Conservation (phyloP, 2,797 vertebrate species). For the Hippoglossus hippoglossus region DNA sequence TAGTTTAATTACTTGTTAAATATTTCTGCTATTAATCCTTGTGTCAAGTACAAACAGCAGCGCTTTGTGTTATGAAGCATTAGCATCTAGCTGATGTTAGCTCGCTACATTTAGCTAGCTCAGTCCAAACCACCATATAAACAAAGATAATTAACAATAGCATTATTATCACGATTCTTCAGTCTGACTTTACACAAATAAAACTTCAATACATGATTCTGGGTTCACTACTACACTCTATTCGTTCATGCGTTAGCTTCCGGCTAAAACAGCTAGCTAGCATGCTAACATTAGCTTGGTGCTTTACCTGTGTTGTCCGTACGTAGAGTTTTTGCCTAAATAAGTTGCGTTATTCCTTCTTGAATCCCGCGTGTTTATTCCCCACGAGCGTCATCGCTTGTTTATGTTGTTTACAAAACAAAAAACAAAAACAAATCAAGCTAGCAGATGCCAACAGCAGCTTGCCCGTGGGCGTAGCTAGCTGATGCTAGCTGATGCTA, state of each 20-base stretch:
- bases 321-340: not conserved
- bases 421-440: not conserved
- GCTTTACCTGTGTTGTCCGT: constrained; percentile 58
- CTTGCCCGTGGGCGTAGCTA: constrained; percentile 47
- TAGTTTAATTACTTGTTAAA: not conserved
- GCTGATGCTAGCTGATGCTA: constrained; percentile 41
- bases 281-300: constrained; percentile 11
- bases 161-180: no score
- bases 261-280: constrained; percentile 29
- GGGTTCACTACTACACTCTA: not conserved
- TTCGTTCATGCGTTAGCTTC: constrained; percentile 1
- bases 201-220: fast-evolving
- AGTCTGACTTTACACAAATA: no score
- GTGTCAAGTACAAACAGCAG: not conserved
- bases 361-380: not conserved
- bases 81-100: constrained; percentile 31
- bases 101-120: not conserved
- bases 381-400: not conserved
- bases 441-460: constrained; percentile 41
- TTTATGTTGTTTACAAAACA: not conserved
- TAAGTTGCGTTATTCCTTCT: not conserved
- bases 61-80: not conserved
- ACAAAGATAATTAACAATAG: no score
- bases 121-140: no score
- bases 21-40: not conserved